Evolutionary conservation across 2,888 invertebrate species (phyloP).

Genomic region (Anorthoa munda): DNA sequence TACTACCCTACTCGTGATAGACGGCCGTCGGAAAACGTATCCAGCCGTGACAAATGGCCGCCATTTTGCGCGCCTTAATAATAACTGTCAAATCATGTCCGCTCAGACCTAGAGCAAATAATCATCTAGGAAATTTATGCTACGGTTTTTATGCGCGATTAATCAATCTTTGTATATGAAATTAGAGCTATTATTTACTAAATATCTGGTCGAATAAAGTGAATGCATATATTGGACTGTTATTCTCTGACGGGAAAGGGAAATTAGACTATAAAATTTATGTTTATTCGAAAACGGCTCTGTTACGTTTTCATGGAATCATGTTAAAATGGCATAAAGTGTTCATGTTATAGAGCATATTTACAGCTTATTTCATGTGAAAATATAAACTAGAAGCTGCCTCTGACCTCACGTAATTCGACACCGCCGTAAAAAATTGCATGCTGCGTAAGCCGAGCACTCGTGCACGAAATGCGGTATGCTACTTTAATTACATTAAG

Average conservation of each 20-base stretch:
- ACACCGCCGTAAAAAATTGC: constrained; percentile 31
- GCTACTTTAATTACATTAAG: constrained; percentile 53
- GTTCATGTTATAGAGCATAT: not conserved
- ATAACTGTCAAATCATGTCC: constrained; percentile 40
- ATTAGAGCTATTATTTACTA: constrained; percentile 13
- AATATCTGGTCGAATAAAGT: constrained; percentile 18
- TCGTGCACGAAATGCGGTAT: constrained; percentile 32
- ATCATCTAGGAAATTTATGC: constrained; percentile 33
- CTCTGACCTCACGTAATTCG: constrained; percentile 27
- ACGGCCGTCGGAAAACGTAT: constrained; percentile 24
- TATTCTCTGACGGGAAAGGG: not conserved
- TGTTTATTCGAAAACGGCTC: not conserved
- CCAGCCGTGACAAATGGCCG: constrained; percentile 35
- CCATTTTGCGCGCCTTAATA: constrained; percentile 46
- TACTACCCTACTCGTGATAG: constrained; percentile 44
- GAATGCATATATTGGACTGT: constrained; percentile 16
- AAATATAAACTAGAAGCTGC: constrained; percentile 19
- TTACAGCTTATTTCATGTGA: constrained; percentile 12
- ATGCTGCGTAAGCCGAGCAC: constrained; percentile 38
- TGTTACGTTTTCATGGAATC: constrained; percentile 5
- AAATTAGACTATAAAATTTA: constrained; percentile 10
- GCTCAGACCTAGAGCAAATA: constrained; percentile 35
- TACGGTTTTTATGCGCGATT: constrained; percentile 17
- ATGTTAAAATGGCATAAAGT: constrained; percentile 6
- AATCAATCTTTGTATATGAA: constrained; percentile 17